phyloP scores from a whole-genome alignment of 2,888 invertebrate genomes.

The Meteorus colon region DNA sequence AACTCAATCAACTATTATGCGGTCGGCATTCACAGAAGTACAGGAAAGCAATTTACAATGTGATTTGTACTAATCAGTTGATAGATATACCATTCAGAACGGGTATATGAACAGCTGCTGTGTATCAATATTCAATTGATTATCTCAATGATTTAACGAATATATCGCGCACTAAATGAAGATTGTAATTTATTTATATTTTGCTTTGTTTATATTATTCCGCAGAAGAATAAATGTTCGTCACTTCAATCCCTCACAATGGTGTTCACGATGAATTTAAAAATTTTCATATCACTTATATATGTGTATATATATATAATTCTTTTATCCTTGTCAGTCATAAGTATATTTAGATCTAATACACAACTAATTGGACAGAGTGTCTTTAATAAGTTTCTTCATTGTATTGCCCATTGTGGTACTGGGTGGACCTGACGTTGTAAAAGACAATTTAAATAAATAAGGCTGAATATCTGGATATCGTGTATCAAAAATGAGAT shows the following conservation, averaged over 20 bases:
- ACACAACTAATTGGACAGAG: slow-evolving; percentile 80
- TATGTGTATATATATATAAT: not conserved
- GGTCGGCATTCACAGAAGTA: slow-evolving; percentile 9
- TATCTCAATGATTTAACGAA: slow-evolving; percentile 32
- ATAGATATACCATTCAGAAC: slow-evolving; percentile 43
- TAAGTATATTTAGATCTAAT: slow-evolving; percentile 7
- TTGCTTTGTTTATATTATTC: not conserved
- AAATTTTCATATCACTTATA: not conserved
- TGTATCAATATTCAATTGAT: slow-evolving; percentile 37
- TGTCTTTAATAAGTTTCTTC: slow-evolving; percentile 92
- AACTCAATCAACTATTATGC: slow-evolving; percentile 12
- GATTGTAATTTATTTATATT: not conserved
- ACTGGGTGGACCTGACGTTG: slow-evolving; percentile 84
- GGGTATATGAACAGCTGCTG: slow-evolving; percentile 46
- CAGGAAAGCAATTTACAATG: slow-evolving; percentile 27
- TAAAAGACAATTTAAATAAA: slow-evolving; percentile 92
- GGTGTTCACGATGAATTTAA: not conserved
- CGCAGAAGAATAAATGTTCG: not conserved
- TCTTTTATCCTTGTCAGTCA: not conserved
- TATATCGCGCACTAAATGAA: slow-evolving; percentile 10
- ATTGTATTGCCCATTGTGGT: slow-evolving; percentile 91
- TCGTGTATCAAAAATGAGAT: slow-evolving; percentile 94
- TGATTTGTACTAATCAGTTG: slow-evolving; percentile 61
- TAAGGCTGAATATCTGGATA: slow-evolving; percentile 97
- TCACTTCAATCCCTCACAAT: not conserved